Evolutionary conservation across 2,888 invertebrate genomes (phyloP).

Genomic region (Rhodophaea formosa): DNA sequence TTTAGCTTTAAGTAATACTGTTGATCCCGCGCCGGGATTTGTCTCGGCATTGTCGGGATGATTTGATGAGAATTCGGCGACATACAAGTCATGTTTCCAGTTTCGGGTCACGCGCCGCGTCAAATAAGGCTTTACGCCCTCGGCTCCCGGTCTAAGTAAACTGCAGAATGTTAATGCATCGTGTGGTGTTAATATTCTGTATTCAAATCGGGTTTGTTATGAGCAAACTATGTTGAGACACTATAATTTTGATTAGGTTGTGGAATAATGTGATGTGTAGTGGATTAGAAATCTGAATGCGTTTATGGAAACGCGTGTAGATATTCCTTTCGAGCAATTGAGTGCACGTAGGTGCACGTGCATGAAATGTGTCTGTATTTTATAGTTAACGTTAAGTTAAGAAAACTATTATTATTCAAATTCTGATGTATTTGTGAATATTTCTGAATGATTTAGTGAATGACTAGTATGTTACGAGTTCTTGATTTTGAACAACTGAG

Average conservation of each 20-base stretch:
- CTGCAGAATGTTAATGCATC: slow-evolving; percentile 71
- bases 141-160: slow-evolving; percentile 63
- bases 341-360: no score
- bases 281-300: neutral
- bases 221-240: slow-evolving; percentile 17
- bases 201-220: slow-evolving; percentile 33
- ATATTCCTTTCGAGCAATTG: no score
- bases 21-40: slow-evolving; percentile 76
- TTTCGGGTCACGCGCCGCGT: slow-evolving; percentile 79
- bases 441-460: no score
- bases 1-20: slow-evolving; percentile 74
- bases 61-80: slow-evolving; percentile 77
- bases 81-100: slow-evolving; percentile 70
- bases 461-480: no score
- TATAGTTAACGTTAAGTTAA: no score
- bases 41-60: slow-evolving; percentile 74
- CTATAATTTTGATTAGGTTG: neutral
- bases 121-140: slow-evolving; percentile 77
- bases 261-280: slow-evolving; percentile 2
- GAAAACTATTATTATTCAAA: no score
- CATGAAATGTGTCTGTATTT: no score
- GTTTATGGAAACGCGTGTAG: neutral
- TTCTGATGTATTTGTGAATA: no score
- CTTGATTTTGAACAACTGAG: no score
- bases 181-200: slow-evolving; percentile 45